Evolutionary conservation across 2,888 invertebrate species (phyloP), one percentile per base, ranked within the genome.

Genomic region (Helobdella robusta): DNA sequence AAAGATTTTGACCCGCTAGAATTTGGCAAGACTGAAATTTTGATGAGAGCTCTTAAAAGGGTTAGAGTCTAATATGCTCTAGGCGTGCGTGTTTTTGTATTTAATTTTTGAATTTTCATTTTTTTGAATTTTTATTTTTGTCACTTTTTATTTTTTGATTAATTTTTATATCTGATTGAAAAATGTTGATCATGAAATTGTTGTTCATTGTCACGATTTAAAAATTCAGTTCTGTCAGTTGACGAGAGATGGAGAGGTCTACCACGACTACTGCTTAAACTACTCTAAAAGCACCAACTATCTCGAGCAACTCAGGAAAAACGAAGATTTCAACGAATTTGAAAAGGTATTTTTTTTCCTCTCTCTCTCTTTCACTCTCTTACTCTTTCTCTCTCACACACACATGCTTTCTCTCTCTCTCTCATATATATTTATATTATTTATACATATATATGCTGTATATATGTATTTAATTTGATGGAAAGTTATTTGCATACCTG

Each of bases 181-280:
- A 30, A 56, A 1, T 48, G 48, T 23, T 15, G 4, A 25, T 20
- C n/a, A 1, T 46, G 15, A 8, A 48, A 48, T 48, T 48, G 1
- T 23, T 23, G 6, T 20, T 6, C 48, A 48, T 1, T 4, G 4
- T 1, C 4, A 48, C 11, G 1, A 48, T 50, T 6, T 20, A 2
- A 30, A 11, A 20, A 56, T 68, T 2, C 72, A 78, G 79, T 76
- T 77, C 68, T 75, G 76, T 46, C 73, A 75, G 46, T 75, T 77
- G 71, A 78, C 78, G 65, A 73, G 75, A 64, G 76, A 79, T 66
- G 79, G 78, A 0, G 78, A 76, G 20, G 84, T 84, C n/a, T 85
- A 84, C 73, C 84, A 85, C 73, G 82, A 83, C 15, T 85, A 85
- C 73, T 84, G 84, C 68, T 81, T 85, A 67, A 85, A 85, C 75